phyloP scores from a whole-genome alignment of 2,113 vertebrate species.

The Festucalex cinctus region DNA sequence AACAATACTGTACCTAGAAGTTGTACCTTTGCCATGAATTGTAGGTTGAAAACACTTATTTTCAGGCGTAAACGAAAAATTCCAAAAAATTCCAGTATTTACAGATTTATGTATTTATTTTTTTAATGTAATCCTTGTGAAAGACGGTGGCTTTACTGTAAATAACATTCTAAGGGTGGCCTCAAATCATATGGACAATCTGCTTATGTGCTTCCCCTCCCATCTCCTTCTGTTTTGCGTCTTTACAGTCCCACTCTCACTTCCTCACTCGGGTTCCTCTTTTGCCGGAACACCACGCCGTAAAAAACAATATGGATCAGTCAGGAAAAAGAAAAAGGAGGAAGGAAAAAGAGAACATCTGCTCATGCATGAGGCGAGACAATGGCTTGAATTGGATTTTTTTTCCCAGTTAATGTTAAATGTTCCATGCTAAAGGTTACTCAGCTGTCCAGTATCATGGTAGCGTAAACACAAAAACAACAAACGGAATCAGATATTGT shows the following conservation, averaged over 20 bases:
- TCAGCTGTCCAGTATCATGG: neutral
- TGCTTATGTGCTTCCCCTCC: neutral
- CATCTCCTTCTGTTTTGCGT: conserved; percentile 20
- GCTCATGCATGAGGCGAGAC: conserved; percentile 44
- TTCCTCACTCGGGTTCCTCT: conserved; percentile 44
- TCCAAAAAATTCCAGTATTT: too few relatives aligned
- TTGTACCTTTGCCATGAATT: too few relatives aligned
- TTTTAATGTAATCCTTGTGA: neutral
- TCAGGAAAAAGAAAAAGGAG: conserved; percentile 52
- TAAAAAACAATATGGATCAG: conserved; percentile 52
- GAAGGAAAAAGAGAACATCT: conserved; percentile 55
- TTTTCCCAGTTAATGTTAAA: neutral
- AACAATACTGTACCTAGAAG: too few relatives aligned
- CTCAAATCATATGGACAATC: neutral
- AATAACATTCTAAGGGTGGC: neutral
- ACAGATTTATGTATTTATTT: too few relatives aligned
- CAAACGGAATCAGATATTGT: too few relatives aligned
- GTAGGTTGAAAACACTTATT: too few relatives aligned
- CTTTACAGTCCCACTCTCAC: conserved; percentile 39
- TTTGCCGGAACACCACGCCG: conserved; percentile 36
- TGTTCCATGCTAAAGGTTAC: neutral
- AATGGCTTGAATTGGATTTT: conserved; percentile 5
- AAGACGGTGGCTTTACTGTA: neutral
- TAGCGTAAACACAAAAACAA: neutral
- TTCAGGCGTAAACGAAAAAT: too few relatives aligned